Percentiles rank a stretch among this genome's conserved stretches.
These are phyloP conservation scores for Macrochelys suwanniensis DNA, from an alignment of 2,797 vertebrate species.

Conservation along the genomic window DNA sequence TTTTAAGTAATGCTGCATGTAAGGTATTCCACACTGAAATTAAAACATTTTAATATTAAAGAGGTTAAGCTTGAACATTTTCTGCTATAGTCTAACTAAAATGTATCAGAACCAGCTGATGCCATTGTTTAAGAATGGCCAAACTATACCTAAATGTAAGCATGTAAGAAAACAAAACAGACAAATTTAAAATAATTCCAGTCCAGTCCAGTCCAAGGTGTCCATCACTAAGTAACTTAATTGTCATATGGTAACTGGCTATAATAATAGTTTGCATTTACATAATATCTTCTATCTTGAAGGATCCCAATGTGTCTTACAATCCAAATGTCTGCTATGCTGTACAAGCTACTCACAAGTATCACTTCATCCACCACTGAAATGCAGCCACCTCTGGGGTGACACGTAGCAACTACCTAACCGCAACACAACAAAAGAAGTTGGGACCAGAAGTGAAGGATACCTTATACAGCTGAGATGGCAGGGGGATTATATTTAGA, in stretches of 20 bases:
- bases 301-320: neutral
- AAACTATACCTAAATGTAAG: accelerated
- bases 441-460: neutral
- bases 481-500: neutral
- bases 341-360: neutral
- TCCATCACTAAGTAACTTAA: neutral
- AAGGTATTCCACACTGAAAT: neutral
- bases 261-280: neutral
- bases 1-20: neutral
- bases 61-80: neutral
- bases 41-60: neutral
- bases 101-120: neutral
- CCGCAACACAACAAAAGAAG: accelerated
- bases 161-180: neutral
- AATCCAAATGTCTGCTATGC: neutral
- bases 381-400: neutral
- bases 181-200: neutral
- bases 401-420: neutral
- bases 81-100: neutral
- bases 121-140: neutral
- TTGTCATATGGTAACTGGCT: neutral
- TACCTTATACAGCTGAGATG: neutral
- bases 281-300: neutral
- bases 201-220: neutral
- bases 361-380: accelerated